These are phyloP conservation scores for Halichoerus grypus DNA, from an alignment of 2,113 vertebrate genomes.

Conservation along the genomic window DNA sequence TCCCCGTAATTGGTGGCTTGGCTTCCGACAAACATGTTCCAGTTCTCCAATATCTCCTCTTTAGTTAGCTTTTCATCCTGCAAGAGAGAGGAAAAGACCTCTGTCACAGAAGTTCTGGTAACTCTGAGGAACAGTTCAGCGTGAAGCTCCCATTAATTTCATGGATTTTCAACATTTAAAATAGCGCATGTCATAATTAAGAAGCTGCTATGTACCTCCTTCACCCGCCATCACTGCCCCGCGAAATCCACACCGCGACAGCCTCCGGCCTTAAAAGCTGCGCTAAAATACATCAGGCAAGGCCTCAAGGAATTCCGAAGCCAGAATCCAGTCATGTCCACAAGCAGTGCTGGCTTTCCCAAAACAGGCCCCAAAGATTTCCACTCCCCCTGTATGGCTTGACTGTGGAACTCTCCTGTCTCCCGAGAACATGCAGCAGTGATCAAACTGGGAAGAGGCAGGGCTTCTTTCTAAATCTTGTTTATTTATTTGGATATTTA, in stretches of 20 bases:
- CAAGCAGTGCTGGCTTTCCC: background rate
- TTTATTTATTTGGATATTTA: background rate
- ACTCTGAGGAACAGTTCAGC: background rate
- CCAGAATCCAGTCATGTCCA: background rate
- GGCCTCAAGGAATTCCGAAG: background rate
- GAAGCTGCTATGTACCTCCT: background rate
- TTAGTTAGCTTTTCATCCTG: constrained; percentile 96
- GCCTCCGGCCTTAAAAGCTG: background rate
- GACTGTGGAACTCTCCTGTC: background rate
- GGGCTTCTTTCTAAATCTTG: background rate
- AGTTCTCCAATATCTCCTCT: constrained; percentile 97
- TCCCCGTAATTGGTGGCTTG: constrained; percentile 99
- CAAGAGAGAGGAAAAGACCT: constrained; percentile 57
- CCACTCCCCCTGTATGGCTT: background rate
- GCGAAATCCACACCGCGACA: background rate
- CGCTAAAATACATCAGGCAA: background rate
- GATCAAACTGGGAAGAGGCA: background rate
- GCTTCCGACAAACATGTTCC: constrained; percentile 99
- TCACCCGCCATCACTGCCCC: background rate
- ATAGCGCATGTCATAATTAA: background rate
- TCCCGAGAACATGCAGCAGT: background rate
- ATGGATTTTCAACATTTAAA: background rate
- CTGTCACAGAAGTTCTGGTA: background rate
- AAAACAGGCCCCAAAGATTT: background rate
- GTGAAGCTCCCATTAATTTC: background rate